A percentile compares a stretch with the other conserved stretches of the same genome.
These are phyloP conservation scores for Chironomus riparius DNA, from an alignment of 2,888 invertebrate genomes.

Conservation along the genomic window DNA sequence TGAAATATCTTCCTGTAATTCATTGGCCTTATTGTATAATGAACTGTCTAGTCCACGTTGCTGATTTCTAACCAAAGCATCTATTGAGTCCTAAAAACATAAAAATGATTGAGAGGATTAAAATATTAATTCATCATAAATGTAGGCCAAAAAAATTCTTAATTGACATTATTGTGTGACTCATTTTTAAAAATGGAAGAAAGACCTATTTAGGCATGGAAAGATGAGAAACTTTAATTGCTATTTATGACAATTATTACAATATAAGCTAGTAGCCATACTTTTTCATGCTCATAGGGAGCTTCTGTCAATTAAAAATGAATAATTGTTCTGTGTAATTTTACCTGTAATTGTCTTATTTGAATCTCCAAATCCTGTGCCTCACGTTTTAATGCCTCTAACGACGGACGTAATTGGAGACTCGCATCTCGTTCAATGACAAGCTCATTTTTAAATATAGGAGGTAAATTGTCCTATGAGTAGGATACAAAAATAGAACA, in stretches of 20 bases:
- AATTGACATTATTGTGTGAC: neutral
- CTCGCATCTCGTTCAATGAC: slow-evolving; percentile 68
- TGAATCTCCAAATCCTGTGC: slow-evolving; percentile 74
- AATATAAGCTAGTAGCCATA: too few relatives aligned
- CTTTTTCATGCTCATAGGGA: too few relatives aligned
- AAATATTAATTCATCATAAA: neutral
- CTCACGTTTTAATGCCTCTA: slow-evolving; percentile 74
- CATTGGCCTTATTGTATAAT: slow-evolving; percentile 87
- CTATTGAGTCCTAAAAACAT: slow-evolving; percentile 63
- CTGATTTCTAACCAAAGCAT: slow-evolving; percentile 73
- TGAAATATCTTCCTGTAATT: slow-evolving; percentile 90
- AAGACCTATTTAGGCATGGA: too few relatives aligned
- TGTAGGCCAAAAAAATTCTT: neutral
- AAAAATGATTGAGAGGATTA: too few relatives aligned
- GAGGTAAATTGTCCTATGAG: slow-evolving; percentile 57
- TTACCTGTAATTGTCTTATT: slow-evolving; percentile 69
- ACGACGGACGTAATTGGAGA: slow-evolving; percentile 59
- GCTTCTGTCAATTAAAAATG: neutral
- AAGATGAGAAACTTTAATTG: too few relatives aligned
- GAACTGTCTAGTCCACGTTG: slow-evolving; percentile 66
- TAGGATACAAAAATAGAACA: neutral
- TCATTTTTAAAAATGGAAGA: neutral
- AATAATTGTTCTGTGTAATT: neutral
- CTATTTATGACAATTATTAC: too few relatives aligned
- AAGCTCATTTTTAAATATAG: slow-evolving; percentile 72